Percentiles rank a stretch among this genome's conserved stretches.
Conservation (phyloP, 2,797 vertebrate species). For the Peromyscus eremicus region DNA sequence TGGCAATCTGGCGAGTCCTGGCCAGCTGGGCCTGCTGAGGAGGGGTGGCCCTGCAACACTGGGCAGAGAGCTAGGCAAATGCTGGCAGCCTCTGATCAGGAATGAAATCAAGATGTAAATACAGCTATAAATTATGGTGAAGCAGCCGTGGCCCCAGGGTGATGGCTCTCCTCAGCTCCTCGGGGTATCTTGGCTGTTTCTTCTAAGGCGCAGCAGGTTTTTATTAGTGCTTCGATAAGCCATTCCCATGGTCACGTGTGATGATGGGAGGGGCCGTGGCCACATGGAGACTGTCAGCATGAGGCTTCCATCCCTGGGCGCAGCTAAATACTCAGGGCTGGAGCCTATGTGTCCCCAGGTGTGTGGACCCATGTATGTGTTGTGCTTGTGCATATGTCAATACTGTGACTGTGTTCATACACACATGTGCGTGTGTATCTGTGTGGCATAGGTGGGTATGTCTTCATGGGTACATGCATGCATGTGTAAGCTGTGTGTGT, state of each 20-base stretch:
- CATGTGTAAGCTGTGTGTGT: not conserved
- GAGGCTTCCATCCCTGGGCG: too few species aligned
- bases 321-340: not conserved
- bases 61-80: not conserved
- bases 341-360: not conserved
- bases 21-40: not conserved
- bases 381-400: not conserved
- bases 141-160: not conserved
- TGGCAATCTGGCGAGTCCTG: conserved; percentile 39
- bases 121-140: not conserved
- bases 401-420: not conserved
- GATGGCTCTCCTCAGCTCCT: rapidly evolving
- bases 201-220: rapidly evolving
- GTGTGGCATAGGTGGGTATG: not conserved
- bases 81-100: rapidly evolving
- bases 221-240: not conserved
- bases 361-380: not conserved
- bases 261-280: not conserved
- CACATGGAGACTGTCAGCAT: not conserved
- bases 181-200: rapidly evolving
- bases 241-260: rapidly evolving
- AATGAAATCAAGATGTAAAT: not conserved
- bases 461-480: not conserved
- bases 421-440: not conserved
- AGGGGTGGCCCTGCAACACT: rapidly evolving